Percentiles rank a stretch among this genome's conserved stretches.
Evolutionary conservation across 1,140 invertebrate species (phyloP).

Genomic region (Aphidius ervi): DNA sequence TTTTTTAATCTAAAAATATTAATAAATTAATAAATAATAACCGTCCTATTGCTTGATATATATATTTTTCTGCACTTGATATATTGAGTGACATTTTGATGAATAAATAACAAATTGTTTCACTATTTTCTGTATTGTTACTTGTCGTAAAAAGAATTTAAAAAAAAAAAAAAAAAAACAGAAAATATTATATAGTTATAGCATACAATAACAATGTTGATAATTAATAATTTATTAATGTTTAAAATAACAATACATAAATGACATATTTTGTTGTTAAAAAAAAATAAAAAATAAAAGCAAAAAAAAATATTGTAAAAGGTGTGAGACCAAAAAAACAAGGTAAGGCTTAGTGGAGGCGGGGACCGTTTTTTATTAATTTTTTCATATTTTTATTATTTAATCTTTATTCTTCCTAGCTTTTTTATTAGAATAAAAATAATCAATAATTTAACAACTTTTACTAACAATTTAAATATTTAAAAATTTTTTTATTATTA

Average conservation of each 20-base stretch:
- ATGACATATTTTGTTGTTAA: background rate
- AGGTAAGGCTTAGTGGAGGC: slow-evolving; percentile 43
- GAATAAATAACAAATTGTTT: too few relatives aligned
- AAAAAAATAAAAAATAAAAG: slow-evolving; percentile 10
- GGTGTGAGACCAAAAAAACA: slow-evolving; percentile 24
- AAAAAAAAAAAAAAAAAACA: background rate
- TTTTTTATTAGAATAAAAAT: background rate
- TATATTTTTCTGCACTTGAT: too few relatives aligned
- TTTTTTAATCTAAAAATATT: too few relatives aligned
- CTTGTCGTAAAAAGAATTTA: background rate
- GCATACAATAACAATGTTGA: too few relatives aligned
- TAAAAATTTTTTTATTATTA: background rate
- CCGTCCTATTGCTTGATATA: too few relatives aligned
- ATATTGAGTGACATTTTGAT: too few relatives aligned
- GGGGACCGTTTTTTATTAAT: slow-evolving; percentile 34
- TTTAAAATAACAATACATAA: too few relatives aligned
- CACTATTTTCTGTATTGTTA: too few relatives aligned
- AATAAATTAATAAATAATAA: too few relatives aligned
- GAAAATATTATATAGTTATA: too few relatives aligned
- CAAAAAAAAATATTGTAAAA: slow-evolving; percentile 5
- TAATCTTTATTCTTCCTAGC: slow-evolving; percentile 2
- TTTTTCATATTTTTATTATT: slow-evolving; percentile 2
- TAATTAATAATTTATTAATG: too few relatives aligned
- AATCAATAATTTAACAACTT: background rate
- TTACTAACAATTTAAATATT: background rate